These are phyloP conservation scores for Danaus plexippus DNA, from an alignment of 1,140 invertebrate genomes.

Conservation along the genomic window DNA sequence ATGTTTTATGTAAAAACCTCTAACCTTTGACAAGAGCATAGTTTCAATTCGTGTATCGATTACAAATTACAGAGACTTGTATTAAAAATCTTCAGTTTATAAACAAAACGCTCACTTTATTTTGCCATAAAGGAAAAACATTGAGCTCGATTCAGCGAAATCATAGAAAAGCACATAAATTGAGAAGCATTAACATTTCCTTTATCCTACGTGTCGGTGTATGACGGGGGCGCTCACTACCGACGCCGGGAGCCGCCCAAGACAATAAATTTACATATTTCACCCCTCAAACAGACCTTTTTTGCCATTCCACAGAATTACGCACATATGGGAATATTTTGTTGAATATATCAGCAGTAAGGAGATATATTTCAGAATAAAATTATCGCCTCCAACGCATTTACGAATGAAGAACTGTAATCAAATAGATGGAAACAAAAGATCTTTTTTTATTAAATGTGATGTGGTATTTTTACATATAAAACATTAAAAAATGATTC, in stretches of 20 bases:
- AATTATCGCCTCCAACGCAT: constrained; percentile 66
- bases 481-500: too few relatives aligned
- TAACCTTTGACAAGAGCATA: too few relatives aligned
- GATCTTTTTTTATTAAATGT: too few relatives aligned
- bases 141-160: constrained; percentile 63
- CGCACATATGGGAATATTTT: constrained; percentile 71
- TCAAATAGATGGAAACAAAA: constrained; percentile 3
- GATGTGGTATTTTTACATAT: too few relatives aligned
- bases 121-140: constrained; percentile 58
- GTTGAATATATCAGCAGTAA: constrained; percentile 69
- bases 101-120: constrained; percentile 45
- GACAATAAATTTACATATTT: constrained; percentile 73
- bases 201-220: constrained; percentile 70
- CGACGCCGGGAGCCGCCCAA: constrained; percentile 52
- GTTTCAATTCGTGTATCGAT: too few relatives aligned
- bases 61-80: constrained; percentile 13
- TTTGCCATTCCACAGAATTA: constrained; percentile 71
- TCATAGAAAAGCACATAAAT: constrained; percentile 72
- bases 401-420: constrained; percentile 31
- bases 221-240: constrained; percentile 59
- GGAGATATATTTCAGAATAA: constrained; percentile 66
- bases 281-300: constrained; percentile 71
- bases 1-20: too few relatives aligned
- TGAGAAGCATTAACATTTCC: constrained; percentile 69
- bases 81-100: constrained; percentile 50